Percentiles rank a stretch among this genome's conserved stretches.
These are phyloP conservation scores for Triplophysa yarkandensis DNA, from an alignment of 2,797 vertebrate species.

Conservation along the genomic window DNA sequence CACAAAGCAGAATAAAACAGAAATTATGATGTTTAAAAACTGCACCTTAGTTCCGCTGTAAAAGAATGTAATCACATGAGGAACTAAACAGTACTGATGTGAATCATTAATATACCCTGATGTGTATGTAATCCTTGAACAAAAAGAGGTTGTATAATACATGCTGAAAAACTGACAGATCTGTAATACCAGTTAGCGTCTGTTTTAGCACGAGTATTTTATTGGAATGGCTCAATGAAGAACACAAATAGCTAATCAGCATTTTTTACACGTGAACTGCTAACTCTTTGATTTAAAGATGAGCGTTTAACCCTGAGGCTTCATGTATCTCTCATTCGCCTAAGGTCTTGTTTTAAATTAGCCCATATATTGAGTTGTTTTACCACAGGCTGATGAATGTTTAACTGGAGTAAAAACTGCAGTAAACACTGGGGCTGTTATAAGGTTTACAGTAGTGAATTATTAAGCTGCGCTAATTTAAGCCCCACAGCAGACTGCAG, in stretches of 20 bases:
- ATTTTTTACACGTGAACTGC: not conserved
- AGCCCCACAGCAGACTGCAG: conserved; percentile 51
- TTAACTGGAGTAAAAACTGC: conserved; percentile 78
- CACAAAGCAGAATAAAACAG: no score
- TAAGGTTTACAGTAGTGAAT: conserved; percentile 80
- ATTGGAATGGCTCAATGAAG: not conserved
- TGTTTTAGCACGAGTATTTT: no score
- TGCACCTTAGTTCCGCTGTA: not conserved
- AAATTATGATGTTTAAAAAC: not conserved
- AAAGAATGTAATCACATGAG: not conserved
- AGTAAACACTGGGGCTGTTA: conserved; percentile 78
- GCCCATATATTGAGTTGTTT: not conserved
- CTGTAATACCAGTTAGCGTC: no score
- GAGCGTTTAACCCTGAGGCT: conserved; percentile 10
- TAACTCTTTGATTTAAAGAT: conserved; percentile 24
- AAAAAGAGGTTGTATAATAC: no score
- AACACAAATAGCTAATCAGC: not conserved
- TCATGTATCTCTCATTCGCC: conserved; percentile 10
- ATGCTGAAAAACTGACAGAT: no score
- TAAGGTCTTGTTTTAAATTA: conserved; percentile 16
- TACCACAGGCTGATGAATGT: conserved; percentile 78
- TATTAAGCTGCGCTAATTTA: conserved; percentile 81
- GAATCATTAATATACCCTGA: not conserved
- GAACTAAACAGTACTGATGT: not conserved
- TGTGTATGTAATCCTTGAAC: no score